Evolutionary conservation across 2,888 invertebrate genomes (phyloP).

Genomic region (Acholoe squamosa): DNA sequence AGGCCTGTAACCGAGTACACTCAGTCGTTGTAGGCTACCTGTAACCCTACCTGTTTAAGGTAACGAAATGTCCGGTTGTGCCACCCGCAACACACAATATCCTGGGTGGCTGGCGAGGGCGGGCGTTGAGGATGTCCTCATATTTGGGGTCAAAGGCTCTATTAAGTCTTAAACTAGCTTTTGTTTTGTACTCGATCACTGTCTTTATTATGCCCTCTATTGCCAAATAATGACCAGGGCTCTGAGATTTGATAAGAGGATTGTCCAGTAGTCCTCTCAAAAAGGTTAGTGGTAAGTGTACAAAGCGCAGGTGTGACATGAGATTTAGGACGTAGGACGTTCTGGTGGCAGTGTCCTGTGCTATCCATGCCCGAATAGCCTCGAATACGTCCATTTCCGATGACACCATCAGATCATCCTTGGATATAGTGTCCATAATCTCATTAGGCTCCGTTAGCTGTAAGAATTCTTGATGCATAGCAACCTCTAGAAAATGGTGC

Average conservation of each 20-base stretch:
- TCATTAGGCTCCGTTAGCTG: background rate
- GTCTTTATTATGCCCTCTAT: background rate
- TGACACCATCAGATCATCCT: constrained; percentile 23
- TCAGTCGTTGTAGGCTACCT: too few species aligned
- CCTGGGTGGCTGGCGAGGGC: background rate
- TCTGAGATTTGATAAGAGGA: background rate
- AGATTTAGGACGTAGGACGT: background rate
- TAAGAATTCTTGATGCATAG: constrained; percentile 33
- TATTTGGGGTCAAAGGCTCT: background rate
- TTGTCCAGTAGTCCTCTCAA: background rate
- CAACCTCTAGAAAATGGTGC: constrained; percentile 37
- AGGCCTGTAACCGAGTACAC: too few species aligned
- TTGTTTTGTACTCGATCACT: background rate
- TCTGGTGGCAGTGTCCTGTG: background rate
- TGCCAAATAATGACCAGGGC: background rate
- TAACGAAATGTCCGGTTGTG: constrained; percentile 21
- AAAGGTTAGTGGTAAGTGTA: background rate
- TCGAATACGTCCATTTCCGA: background rate
- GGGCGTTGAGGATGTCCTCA: background rate
- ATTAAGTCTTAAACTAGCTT: background rate
- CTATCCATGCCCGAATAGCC: constrained; percentile 44
- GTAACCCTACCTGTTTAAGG: constrained; percentile 49
- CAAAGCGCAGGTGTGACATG: background rate
- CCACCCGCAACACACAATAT: constrained; percentile 52
- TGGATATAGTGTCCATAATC: background rate